Evolutionary conservation across 2,113 vertebrate species (phyloP).

Genomic region (Mionectes macconnelli): DNA sequence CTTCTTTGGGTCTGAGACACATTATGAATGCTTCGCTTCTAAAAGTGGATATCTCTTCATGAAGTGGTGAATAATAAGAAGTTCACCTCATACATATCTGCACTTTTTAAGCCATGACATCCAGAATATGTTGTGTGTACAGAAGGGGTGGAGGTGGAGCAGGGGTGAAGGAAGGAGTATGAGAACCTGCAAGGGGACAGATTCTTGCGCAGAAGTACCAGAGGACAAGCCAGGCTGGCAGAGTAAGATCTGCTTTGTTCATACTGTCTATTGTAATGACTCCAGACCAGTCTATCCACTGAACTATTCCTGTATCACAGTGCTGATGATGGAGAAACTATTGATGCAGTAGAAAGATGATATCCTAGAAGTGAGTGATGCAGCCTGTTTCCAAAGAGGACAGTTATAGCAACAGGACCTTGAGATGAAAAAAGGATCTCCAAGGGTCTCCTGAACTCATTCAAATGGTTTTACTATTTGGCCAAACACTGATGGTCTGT

Average conservation of each 20-base stretch:
- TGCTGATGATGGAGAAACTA: neutral
- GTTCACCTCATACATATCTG: neutral
- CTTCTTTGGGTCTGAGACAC: neutral
- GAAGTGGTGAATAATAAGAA: neutral
- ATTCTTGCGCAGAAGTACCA: neutral
- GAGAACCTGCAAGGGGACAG: neutral
- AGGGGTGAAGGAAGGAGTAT: neutral
- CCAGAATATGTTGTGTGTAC: neutral
- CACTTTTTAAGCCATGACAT: neutral
- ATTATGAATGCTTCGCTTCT: neutral
- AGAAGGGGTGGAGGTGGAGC: neutral
- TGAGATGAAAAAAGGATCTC: neutral
- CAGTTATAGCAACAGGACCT: neutral
- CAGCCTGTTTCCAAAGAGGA: neutral
- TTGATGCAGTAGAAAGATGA: neutral
- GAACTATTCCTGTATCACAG: neutral
- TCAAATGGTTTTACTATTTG: neutral
- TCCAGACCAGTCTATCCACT: neutral
- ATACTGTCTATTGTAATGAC: neutral
- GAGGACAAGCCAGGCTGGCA: neutral
- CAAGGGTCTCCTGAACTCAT: neutral
- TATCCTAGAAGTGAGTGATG: neutral
- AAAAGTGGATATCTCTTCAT: neutral
- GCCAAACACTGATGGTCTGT: neutral
- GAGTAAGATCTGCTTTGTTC: neutral